Conservation (phyloP, 1,140 invertebrate genomes). For the Carposina sasakii region DNA sequence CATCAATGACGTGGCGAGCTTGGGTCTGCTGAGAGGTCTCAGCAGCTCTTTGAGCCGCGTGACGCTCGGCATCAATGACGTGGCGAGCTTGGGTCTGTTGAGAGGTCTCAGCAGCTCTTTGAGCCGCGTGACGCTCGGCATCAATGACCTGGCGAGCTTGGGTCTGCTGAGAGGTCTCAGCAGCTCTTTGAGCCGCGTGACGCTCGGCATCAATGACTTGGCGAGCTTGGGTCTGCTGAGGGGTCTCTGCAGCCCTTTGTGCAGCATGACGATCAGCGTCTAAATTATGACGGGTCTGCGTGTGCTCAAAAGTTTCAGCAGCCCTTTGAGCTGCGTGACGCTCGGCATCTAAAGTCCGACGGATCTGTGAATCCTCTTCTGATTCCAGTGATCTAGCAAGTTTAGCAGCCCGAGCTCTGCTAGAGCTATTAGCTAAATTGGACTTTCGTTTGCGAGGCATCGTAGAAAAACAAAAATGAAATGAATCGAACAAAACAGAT, state of each 20-base stretch:
- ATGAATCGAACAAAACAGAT: too few species aligned
- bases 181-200: slow-evolving; percentile 16
- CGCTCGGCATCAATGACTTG: too few species aligned
- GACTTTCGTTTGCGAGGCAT: slow-evolving; percentile 23
- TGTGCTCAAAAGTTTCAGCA: slow-evolving; percentile 8
- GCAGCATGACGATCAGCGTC: too few species aligned
- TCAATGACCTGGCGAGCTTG: slow-evolving; percentile 16
- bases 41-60: too few species aligned
- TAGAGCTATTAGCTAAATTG: slow-evolving; percentile 18
- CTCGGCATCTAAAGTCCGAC: slow-evolving; percentile 7
- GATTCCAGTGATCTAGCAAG: slow-evolving; percentile 24
- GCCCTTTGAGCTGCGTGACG: slow-evolving; percentile 7
- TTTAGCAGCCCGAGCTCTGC: slow-evolving; percentile 20
- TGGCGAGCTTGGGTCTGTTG: slow-evolving; percentile 13
- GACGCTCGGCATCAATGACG: slow-evolving; percentile 16
- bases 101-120: slow-evolving; percentile 17
- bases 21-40: too few species aligned
- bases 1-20: too few species aligned
- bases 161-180: slow-evolving; percentile 13
- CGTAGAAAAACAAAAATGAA: too few species aligned
- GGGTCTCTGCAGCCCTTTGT: too few species aligned
- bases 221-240: too few species aligned
- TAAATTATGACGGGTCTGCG: slow-evolving; percentile 1
- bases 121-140: slow-evolving; percentile 18
- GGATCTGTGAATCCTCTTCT: slow-evolving; percentile 12